A percentile compares a stretch with the other conserved stretches of the same genome.
Evolutionary conservation across 2,888 invertebrate species (phyloP).

Genomic region (Drosophila pseudotakahashii): DNA sequence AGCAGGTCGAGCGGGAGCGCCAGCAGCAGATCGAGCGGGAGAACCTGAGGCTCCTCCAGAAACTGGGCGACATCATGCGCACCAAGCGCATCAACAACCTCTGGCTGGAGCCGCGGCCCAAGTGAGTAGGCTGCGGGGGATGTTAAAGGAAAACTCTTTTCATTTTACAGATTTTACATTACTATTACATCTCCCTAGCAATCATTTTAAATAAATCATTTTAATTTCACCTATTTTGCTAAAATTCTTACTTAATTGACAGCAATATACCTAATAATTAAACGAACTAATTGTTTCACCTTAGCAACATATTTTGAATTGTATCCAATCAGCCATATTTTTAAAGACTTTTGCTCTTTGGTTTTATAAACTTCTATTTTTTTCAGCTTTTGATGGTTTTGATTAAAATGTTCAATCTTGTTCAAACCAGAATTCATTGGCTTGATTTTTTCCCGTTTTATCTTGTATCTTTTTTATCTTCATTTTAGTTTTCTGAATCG

Average conservation of each 20-base stretch:
- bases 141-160: too few species aligned
- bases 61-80: constrained; percentile 88
- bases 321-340: background rate
- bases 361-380: background rate
- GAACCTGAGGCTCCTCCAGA: constrained; percentile 89
- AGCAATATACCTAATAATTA: too few species aligned
- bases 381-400: background rate
- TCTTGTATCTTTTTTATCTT: too few species aligned
- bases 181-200: too few species aligned
- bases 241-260: too few species aligned
- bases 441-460: too few species aligned
- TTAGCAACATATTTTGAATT: background rate
- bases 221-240: background rate
- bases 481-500: constrained; percentile 80
- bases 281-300: background rate
- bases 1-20: constrained; percentile 89
- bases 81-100: constrained; percentile 88
- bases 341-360: background rate
- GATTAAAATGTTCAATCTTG: too few species aligned
- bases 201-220: background rate
- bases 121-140: constrained; percentile 63
- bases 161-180: too few species aligned
- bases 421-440: too few species aligned
- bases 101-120: constrained; percentile 88
- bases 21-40: constrained; percentile 87